Conservation (phyloP, 2,113 vertebrate species). For the Chlamydotis undulata region DNA sequence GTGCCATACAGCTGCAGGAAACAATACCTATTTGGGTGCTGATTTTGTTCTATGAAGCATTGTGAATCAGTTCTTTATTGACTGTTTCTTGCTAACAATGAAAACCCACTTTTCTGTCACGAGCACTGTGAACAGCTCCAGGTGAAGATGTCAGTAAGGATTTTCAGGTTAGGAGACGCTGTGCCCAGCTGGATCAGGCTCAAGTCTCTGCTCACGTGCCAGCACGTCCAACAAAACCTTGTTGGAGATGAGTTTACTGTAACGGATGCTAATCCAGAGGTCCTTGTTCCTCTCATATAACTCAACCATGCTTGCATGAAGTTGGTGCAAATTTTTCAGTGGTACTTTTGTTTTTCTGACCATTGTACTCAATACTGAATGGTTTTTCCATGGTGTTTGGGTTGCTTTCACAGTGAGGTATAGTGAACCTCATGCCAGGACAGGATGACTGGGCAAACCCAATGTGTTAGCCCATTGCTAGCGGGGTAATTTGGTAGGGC, state of each 20-base stretch:
- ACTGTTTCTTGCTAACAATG: not conserved
- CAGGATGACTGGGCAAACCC: not conserved
- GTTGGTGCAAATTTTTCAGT: not conserved
- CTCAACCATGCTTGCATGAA: not conserved
- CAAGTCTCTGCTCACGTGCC: not conserved
- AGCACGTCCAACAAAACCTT: not conserved
- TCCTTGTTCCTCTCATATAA: not conserved
- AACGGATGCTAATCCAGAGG: not conserved
- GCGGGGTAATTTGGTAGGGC: not conserved
- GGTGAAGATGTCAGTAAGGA: not conserved
- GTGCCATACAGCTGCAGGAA: not conserved
- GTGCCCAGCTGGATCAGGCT: not conserved
- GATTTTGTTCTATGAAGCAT: not conserved
- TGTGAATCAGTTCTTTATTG: not conserved
- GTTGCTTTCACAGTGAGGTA: not conserved
- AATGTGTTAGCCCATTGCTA: not conserved
- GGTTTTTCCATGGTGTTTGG: not conserved
- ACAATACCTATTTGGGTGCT: not conserved
- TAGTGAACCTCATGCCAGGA: not conserved
- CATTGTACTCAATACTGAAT: fast-evolving
- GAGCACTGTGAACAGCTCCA: not conserved
- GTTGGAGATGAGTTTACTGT: not conserved
- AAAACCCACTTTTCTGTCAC: not conserved
- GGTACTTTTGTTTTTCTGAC: not conserved
- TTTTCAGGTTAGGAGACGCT: not conserved